Evolutionary conservation across 2,113 vertebrate species (phyloP), one percentile per base, ranked within the genome.

Genomic region (Thunnus thynnus): DNA sequence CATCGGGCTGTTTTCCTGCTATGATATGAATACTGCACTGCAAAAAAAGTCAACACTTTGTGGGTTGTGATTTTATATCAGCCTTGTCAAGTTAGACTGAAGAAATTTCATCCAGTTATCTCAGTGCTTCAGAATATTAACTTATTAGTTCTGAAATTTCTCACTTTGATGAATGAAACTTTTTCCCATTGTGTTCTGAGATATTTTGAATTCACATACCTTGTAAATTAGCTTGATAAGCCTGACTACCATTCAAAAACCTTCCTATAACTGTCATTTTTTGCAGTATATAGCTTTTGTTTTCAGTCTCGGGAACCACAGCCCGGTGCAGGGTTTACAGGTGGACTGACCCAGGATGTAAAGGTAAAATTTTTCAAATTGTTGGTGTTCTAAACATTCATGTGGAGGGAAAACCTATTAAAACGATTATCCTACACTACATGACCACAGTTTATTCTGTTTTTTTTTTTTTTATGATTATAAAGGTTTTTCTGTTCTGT

Each of bases 1-100:
- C 70, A 82, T 76, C 62, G 4, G n/a, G 54, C 64, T 22, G 61
- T 56, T 86, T 86, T 80, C 79, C 80, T 85, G 83, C 54, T 71
- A 0, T 57, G 84, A 79, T 68, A 76, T 75, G 36, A 83, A 81
- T 52, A 74, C 73, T 16, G 22, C 18, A 48, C 84, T 80, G 70
- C 11, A 75, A 67, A 1, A 68, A 75, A 57, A 14, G 2, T 12
- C 36, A 8, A 46, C 27, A 36, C n/a, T 56, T 25, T 1, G 3
- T 7, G 16, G 41, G n/a, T 11, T 13, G 3, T 3, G 50, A 13
- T 55, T 16, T 70, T 55, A 64, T 51, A 4, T 17, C 2, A 50
- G 1, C 7, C 13, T 1, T 41, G 18, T 65, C n/a, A 36, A 13
- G 25, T 0, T 13, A 22, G 10, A 10, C 5, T n/a, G 2, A 6